Percentiles rank a stretch among this genome's conserved stretches.
phyloP scores from a whole-genome alignment of 2,797 vertebrate genomes.

The Masticophis lateralis region DNA sequence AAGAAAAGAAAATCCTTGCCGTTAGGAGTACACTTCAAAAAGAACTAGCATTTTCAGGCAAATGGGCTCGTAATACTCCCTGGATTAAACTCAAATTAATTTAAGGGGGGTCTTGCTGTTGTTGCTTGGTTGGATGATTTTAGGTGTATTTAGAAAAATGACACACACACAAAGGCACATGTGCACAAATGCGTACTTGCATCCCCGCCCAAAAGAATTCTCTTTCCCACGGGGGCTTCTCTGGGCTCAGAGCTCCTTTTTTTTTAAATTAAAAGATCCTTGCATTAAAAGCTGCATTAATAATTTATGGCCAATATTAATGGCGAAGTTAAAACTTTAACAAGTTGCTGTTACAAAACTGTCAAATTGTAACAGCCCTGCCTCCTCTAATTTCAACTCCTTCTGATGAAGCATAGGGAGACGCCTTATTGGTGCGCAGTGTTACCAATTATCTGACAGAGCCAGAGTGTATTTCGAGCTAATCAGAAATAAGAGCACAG shows the following conservation, averaged over 20 bases:
- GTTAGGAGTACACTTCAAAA: neutral
- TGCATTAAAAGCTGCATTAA: slow-evolving; percentile 69
- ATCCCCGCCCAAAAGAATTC: neutral
- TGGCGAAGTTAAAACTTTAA: slow-evolving; percentile 76
- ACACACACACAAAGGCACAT: neutral
- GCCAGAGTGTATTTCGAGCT: slow-evolving; percentile 78
- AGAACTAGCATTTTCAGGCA: neutral
- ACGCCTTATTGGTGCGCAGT: slow-evolving; percentile 81
- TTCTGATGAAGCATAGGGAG: slow-evolving; percentile 78
- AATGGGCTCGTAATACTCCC: neutral
- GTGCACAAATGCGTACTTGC: neutral
- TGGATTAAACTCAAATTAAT: neutral
- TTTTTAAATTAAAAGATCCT: slow-evolving; percentile 31
- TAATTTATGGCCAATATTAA: slow-evolving; percentile 76
- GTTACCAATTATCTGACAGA: slow-evolving; percentile 85
- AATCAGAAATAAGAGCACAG: slow-evolving; percentile 84
- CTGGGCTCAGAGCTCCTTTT: slow-evolving; percentile 54
- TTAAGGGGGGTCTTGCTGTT: neutral
- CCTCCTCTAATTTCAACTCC: slow-evolving; percentile 70
- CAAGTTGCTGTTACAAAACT: slow-evolving; percentile 76
- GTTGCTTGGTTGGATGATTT: neutral
- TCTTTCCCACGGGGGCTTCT: slow-evolving; percentile 49
- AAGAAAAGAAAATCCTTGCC: neutral
- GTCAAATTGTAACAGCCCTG: slow-evolving; percentile 73
- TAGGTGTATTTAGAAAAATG: slow-evolving; percentile 18